Conservation (phyloP, 2,888 invertebrate genomes). For the Cerceris ruficornis region DNA sequence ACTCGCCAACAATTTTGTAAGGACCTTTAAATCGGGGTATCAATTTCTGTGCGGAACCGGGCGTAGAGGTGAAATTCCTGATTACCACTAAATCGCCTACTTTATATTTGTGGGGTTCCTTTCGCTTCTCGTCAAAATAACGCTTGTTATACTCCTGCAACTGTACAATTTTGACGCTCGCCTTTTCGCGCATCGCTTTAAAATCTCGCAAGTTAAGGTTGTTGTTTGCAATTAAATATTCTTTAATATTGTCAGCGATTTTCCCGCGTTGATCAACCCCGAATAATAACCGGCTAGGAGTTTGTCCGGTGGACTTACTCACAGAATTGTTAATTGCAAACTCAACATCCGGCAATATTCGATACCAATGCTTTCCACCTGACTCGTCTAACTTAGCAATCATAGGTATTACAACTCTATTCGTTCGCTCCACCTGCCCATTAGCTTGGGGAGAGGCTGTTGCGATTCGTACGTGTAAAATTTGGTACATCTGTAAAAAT, state of each 20-base stretch:
- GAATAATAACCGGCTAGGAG: too few species aligned
- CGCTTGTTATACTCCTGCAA: background rate
- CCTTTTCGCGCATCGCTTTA: background rate
- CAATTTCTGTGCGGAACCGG: background rate
- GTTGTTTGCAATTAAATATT: too few species aligned
- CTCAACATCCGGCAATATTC: background rate
- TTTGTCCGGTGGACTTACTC: background rate
- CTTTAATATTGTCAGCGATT: too few species aligned
- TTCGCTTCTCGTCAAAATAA: background rate
- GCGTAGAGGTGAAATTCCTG: background rate
- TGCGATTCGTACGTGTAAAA: background rate
- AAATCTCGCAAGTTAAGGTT: too few species aligned
- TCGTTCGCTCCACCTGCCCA: background rate
- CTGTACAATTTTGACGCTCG: background rate
- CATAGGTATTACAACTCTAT: too few species aligned
- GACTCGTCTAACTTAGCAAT: background rate
- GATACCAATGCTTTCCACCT: background rate
- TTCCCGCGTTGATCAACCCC: too few species aligned
- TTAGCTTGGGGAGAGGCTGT: conserved; percentile 2
- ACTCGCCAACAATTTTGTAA: background rate
- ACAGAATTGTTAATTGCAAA: conserved; percentile 13
- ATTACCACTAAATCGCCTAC: background rate
- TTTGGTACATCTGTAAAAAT: too few species aligned
- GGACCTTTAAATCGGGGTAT: background rate
- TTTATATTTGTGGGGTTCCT: background rate